Evolutionary conservation across 2,797 vertebrate species (phyloP), one percentile per base, ranked within the genome.

Genomic region (Galaxias olidus): DNA sequence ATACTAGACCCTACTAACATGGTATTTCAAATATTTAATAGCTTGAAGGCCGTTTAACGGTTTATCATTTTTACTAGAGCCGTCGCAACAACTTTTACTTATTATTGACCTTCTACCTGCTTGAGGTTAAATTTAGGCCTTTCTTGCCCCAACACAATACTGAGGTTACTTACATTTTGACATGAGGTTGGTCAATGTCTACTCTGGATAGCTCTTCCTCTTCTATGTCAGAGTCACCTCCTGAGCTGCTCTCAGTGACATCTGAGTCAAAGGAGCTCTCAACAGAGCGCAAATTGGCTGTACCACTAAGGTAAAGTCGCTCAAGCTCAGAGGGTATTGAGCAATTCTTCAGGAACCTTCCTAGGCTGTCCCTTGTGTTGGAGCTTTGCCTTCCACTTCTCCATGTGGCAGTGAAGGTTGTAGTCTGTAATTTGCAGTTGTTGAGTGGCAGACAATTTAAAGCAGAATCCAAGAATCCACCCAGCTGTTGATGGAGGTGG

Each of bases 241-340:
- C 97, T 0, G 97, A 99, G 84, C 97, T 99, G 88, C 97, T 98
- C 82, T 98, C 97, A 0, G 96, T 99, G 75, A 95, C 94, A 60
- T 99, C 97, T 0, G 97, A 98, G 91, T 98, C 97, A 67, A 99
- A 98, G 0, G 95, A 95, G 48, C 87, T 92, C 78, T 99, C 97
- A 0, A 91, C 94, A 49, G 91, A 93, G 20, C 92, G 92, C 78
- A 99, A 74, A 81, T 93, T 96, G 74, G 96, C 94, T 49, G 93
- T 90, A 15, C 96, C 95, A 3, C 96, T 98, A 76, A 94, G 90
- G 46, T 96, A 95, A 86, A 98, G 93, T 58, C 93, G 90, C 87
- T 96, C 95, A 84, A 98, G 85, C 40, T 98, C 97, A 65, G 93
- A 84, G 0, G 96, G 93, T 84, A 96, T 91, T 0, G 94, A 90